Evolutionary conservation across 2,888 invertebrate species (phyloP), one percentile per base, ranked within the genome.

Genomic region (Leptogaster cylindrica): DNA sequence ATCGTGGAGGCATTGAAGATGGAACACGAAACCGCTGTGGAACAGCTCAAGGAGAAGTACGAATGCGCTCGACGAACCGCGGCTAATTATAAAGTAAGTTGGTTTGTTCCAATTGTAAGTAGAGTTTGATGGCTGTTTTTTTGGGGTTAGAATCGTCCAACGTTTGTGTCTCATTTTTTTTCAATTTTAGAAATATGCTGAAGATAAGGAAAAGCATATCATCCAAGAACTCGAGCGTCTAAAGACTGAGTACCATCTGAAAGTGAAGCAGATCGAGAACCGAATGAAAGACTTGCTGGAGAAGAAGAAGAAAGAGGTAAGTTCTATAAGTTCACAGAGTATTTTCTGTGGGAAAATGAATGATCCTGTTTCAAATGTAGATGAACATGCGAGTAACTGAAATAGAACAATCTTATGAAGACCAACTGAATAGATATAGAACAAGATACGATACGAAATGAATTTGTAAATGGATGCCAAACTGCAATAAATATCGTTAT

Each of bases 201-300:
- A 84, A 25, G 87, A 88, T 71, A 88, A 87, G 73, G 88, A 88
- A 68, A 84, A 84, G 23, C 87, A 88, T 74, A 84, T 87, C 71
- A 82, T 83, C 72, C 84, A 83, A 67, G 88, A 89, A 76, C 84
- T 86, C 75, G 85, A 85, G 70, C 82, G 88, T 39, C 84, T 88
- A 72, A 87, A 88, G 73, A 82, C 84, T 39, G 86, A 85, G 70
- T 88, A 88, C 69, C 76, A 79, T 36, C 68, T 74, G 7, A 75
- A 77, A 2, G 64, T 79, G 28, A 69, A 75, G 3, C 77, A 77
- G 64, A 52, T 78, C 5, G 76, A 76, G 41, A 75, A 74, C 16
- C 77, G 76, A 65, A 74, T 72, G 69, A 73, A 72, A 14, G 76
- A 76, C 69, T 73, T 75, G 2, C n/a, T 67, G 5, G 63, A 68